Evolutionary conservation across 2,888 invertebrate species (phyloP).

Genomic region (Bellardia bayeri): DNA sequence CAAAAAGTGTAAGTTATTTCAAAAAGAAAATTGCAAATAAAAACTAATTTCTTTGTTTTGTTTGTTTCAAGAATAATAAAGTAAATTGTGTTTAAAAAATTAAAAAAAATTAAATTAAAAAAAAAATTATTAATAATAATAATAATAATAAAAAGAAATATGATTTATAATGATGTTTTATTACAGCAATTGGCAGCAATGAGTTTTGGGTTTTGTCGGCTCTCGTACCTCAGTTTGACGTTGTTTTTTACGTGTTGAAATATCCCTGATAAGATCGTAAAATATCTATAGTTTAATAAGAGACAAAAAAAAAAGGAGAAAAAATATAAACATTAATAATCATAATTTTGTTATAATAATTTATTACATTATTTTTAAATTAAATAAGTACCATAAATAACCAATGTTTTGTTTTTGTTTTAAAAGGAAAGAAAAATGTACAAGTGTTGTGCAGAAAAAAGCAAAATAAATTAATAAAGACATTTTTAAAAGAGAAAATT

Average conservation of each 20-base stretch:
- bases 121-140: conserved; percentile 38
- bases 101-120: conserved; percentile 59
- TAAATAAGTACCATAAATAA: conserved; percentile 35
- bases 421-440: conserved; percentile 31
- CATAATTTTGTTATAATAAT: background rate
- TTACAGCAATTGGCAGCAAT: conserved; percentile 85
- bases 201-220: conserved; percentile 84
- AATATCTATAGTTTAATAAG: conserved; percentile 81
- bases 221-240: conserved; percentile 84
- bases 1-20: conserved; percentile 29
- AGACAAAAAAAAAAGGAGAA: conserved; percentile 37
- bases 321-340: conserved; percentile 50
- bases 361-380: background rate
- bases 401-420: conserved; percentile 2
- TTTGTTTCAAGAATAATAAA: conserved; percentile 38
- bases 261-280: conserved; percentile 85
- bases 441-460: conserved; percentile 39
- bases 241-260: conserved; percentile 84
- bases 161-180: conserved; percentile 64
- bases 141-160: conserved; percentile 57
- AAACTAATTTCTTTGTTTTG: conserved; percentile 23
- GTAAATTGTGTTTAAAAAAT: conserved; percentile 67
- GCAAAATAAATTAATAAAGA: conserved; percentile 20
- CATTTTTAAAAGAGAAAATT: background rate
- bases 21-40: conserved; percentile 41